A percentile compares a stretch with the other conserved stretches of the same genome.
phyloP scores from a whole-genome alignment of 2,113 vertebrate species.

The Brienomyrus brachyistius region DNA sequence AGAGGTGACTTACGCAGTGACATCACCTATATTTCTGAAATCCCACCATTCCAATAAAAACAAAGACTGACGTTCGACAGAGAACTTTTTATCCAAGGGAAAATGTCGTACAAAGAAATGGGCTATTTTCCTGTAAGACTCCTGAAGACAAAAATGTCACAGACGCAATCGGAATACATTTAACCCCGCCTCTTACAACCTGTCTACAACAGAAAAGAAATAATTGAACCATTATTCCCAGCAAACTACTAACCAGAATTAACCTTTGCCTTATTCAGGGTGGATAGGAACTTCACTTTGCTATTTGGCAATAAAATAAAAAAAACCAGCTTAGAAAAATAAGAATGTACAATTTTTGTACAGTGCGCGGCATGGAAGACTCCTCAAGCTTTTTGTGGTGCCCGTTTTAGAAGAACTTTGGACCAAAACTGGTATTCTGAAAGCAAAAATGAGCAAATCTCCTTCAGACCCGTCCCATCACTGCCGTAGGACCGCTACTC shows the following conservation, averaged over 20 bases:
- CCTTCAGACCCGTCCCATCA: background rate
- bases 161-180: background rate
- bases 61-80: background rate
- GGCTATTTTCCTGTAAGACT: background rate
- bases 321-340: background rate
- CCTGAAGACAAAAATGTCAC: constrained; percentile 3
- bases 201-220: background rate
- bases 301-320: background rate
- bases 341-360: background rate
- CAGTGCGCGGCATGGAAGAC: background rate
- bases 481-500: background rate
- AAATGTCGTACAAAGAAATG: background rate
- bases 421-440: background rate
- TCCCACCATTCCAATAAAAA: background rate
- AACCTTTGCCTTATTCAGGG: constrained; percentile 5
- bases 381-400: background rate
- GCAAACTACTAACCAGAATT: background rate
- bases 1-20: background rate
- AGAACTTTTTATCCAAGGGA: background rate
- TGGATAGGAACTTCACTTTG: background rate
- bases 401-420: background rate
- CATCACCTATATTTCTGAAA: background rate
- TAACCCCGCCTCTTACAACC: background rate
- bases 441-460: background rate
- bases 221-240: background rate